phyloP scores from a whole-genome alignment of 1,140 invertebrate species.

The Bombus impatiens region DNA sequence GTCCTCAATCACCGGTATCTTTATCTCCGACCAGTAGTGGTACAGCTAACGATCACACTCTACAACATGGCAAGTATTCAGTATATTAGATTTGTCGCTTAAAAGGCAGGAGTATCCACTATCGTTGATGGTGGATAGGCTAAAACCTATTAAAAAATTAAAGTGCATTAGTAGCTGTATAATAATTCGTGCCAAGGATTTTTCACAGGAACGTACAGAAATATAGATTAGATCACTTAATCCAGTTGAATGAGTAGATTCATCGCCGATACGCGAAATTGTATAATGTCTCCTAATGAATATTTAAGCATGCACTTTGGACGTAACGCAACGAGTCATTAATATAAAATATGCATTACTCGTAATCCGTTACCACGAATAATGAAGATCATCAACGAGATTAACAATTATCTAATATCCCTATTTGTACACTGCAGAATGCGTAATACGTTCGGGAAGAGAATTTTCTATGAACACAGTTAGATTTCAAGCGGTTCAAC shows the following conservation, averaged over 20 bases:
- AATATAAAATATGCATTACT: background rate
- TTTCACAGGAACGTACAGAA: background rate
- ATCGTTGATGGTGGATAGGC: background rate
- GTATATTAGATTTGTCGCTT: background rate
- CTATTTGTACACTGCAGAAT: background rate
- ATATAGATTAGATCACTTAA: background rate
- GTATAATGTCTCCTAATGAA: constrained; percentile 1
- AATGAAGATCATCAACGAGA: background rate
- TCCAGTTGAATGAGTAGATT: background rate
- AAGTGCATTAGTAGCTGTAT: no score
- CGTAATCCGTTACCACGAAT: background rate
- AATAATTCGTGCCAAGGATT: background rate
- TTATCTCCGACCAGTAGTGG: constrained; percentile 58
- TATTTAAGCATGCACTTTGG: constrained; percentile 22
- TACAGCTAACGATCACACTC: constrained; percentile 55
- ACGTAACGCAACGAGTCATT: background rate
- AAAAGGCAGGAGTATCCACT: background rate
- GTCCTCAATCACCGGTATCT: constrained; percentile 62
- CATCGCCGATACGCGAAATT: background rate
- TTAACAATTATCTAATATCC: background rate
- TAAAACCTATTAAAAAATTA: background rate
- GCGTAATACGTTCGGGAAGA: background rate
- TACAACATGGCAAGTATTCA: constrained; percentile 73
- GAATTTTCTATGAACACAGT: background rate
- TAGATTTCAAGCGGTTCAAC: background rate